Base-by-base conservation (phyloP, 2,113 vertebrate species). In the Melanocharis versteri region DNA sequence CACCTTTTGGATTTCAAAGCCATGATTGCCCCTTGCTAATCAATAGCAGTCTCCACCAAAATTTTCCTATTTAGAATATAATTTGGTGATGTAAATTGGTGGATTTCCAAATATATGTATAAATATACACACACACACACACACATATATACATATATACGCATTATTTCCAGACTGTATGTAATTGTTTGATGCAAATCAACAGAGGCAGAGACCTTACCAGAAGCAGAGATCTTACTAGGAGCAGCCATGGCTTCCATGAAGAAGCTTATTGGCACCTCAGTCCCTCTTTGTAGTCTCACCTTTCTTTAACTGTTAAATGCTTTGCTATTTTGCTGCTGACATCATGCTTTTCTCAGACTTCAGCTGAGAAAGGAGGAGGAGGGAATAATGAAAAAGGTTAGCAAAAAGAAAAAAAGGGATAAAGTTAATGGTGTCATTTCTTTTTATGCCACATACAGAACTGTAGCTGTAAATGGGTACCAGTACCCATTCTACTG, bases 121-220 rank as follows among this genome's bases (percentile, higher is more conserved):
- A 30, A 8, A 11, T 11, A 20, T 4, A 53, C 6, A 40, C 11
- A 39, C 1, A 37, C 2, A 75, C 1, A 37, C 3, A 42, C 5
- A n/a, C 3, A 21, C 5, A 33, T 1, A 39, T 11, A 60, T 8
- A 33, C 3, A 50, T 2, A n/a, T 37, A 22, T 48, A 23, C 37
- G 2, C 44, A n/a, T 69, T 61, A 48, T 89, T 83, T 54, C 9
- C n/a, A 83, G 48, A 56, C 11, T 60, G 12, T 42, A 45, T 48
- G 18, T 18, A 60, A 39, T 27, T 8, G 18, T 94, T 72, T 76
- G 39, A 56, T 24, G 16, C 31, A 90, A 82, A 48, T 17, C 42
- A 61, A 22, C 20, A 51, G 40, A 54, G 44, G 15, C 15, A 47
- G 65, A 90, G 24, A 73, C n/a, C 8, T 80, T 33, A 37, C 11